These are phyloP conservation scores for Semnornis frantzii DNA, from an alignment of 2,113 vertebrate species.

Conservation along the genomic window DNA sequence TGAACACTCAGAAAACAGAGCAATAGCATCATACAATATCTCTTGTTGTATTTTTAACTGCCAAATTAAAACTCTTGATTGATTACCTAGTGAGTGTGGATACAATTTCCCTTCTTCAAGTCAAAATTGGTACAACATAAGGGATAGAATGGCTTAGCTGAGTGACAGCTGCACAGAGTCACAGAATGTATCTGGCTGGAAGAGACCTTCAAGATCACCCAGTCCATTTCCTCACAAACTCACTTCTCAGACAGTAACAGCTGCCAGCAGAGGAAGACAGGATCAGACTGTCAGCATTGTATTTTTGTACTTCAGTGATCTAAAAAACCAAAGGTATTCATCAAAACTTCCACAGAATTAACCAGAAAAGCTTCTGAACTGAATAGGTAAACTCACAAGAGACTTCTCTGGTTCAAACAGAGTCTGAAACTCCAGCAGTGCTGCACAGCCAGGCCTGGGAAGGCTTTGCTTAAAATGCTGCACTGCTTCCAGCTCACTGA, in stretches of 20 bases:
- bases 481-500: background rate
- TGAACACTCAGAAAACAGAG: background rate
- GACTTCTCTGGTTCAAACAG: background rate
- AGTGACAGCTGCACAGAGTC: background rate
- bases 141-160: background rate
- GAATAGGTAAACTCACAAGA: background rate
- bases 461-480: background rate
- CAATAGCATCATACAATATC: background rate
- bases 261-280: background rate
- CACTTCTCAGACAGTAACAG: background rate
- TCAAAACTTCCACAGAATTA: background rate
- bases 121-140: background rate
- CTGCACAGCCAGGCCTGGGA: background rate
- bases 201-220: background rate
- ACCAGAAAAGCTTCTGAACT: background rate
- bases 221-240: background rate
- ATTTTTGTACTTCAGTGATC: background rate
- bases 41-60: background rate
- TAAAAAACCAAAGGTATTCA: background rate
- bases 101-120: background rate
- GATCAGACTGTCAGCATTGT: background rate
- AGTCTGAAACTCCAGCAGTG: background rate
- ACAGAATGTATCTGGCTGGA: too few species aligned
- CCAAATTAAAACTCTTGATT: background rate
- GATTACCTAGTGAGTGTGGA: background rate